Percentiles rank a stretch among this genome's conserved stretches.
Conservation (phyloP, 53 echinoderm and acorn worm genomes). For the Echinarachnius parma region DNA sequence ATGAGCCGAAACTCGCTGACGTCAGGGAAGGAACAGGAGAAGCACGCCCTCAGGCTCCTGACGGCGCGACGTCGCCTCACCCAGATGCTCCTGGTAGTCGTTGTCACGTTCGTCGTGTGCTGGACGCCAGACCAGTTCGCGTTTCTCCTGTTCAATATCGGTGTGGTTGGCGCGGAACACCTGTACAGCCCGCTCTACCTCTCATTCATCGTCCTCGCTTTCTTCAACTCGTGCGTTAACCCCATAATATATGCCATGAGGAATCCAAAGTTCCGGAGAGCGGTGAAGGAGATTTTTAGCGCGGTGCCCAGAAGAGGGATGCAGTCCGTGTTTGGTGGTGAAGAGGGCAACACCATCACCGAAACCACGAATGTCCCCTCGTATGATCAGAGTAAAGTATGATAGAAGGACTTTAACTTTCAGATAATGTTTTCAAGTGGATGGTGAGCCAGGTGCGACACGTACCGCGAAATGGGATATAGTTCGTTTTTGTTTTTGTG, state of each 20-base stretch:
- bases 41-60: slow-evolving; percentile 55
- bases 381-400: no score
- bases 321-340: slow-evolving; percentile 16
- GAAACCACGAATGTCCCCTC: slow-evolving; percentile 1
- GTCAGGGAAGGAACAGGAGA: slow-evolving; percentile 22
- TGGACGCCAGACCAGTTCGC: slow-evolving; percentile 78
- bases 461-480: no score
- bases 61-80: slow-evolving; percentile 56
- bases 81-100: slow-evolving; percentile 63
- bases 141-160: slow-evolving; percentile 60
- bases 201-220: slow-evolving; percentile 61
- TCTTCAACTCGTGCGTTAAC: slow-evolving; percentile 66
- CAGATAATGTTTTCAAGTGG: no score
- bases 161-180: slow-evolving; percentile 39
- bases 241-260: slow-evolving; percentile 63
- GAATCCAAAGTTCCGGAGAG: slow-evolving; percentile 30
- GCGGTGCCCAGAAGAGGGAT: neutral
- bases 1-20: slow-evolving; percentile 23
- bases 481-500: no score
- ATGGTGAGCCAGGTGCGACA: no score
- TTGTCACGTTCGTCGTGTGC: slow-evolving; percentile 71
- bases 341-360: neutral
- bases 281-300: neutral
- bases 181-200: slow-evolving; percentile 60
- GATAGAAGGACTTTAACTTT: no score